Percentiles rank a stretch among this genome's conserved stretches.
Conservation (phyloP, 2,797 vertebrate genomes). For the Thamnophis elegans region DNA sequence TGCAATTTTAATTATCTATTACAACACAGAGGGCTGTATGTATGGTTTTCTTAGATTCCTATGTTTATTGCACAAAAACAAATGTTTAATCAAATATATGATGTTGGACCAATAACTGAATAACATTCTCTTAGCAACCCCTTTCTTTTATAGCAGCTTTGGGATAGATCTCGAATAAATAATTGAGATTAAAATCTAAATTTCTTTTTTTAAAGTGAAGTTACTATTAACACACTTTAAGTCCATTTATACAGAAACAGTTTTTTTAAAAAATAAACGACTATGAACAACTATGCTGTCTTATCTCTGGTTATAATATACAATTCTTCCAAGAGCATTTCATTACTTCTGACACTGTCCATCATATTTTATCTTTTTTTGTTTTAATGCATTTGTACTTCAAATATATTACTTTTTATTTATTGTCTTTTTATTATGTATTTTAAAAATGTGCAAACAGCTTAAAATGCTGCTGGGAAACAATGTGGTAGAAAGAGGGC, state of each 20-base stretch:
- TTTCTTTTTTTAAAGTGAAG: neutral
- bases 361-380: neutral
- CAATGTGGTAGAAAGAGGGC: neutral
- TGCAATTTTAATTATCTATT: constrained; percentile 40
- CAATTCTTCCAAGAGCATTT: neutral
- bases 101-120: neutral
- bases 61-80: constrained; percentile 31
- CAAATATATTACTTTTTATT: neutral
- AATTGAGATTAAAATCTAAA: neutral
- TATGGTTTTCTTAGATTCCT: constrained; percentile 33
- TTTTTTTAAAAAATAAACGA: neutral
- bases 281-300: neutral
- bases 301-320: neutral
- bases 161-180: neutral
- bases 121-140: neutral
- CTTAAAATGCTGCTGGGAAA: neutral
- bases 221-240: neutral
- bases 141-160: neutral
- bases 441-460: neutral
- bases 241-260: neutral
- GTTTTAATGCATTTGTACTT: neutral
- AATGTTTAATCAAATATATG: neutral
- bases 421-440: neutral
- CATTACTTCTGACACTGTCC: neutral
- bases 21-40: neutral